Percentiles rank a stretch among this genome's conserved stretches.
These are phyloP conservation scores for Melangyna quadrimaculata DNA, from an alignment of 2,888 invertebrate genomes.

Conservation along the genomic window DNA sequence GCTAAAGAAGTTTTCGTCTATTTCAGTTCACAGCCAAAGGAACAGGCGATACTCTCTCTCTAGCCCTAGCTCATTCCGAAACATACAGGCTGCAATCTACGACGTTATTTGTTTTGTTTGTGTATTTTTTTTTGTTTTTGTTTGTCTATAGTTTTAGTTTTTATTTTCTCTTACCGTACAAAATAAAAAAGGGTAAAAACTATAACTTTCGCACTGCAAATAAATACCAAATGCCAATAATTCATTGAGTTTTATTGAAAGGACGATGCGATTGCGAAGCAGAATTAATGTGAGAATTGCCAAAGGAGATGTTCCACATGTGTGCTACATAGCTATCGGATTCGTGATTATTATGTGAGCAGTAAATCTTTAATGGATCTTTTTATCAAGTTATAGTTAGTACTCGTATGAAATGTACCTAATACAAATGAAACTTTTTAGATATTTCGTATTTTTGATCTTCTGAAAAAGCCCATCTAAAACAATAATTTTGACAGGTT, in stretches of 20 bases:
- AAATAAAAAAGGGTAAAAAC: conserved; percentile 62
- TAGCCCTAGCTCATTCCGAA: neutral
- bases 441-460: neutral
- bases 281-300: conserved; percentile 50
- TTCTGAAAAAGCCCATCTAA: no score
- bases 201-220: conserved; percentile 68
- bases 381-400: neutral
- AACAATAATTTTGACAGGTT: no score
- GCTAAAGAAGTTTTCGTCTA: conserved; percentile 55
- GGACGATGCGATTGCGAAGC: conserved; percentile 47
- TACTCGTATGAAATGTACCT: neutral
- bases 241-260: conserved; percentile 71
- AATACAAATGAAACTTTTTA: neutral
- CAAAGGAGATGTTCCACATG: conserved; percentile 53
- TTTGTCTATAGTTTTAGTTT: conserved; percentile 3
- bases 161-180: conserved; percentile 1
- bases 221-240: conserved; percentile 71
- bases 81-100: conserved; percentile 10
- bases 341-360: neutral
- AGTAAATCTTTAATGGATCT: conserved; percentile 56
- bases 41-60: conserved; percentile 8
- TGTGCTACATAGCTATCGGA: neutral
- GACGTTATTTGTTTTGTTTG: conserved; percentile 12
- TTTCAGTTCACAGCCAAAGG: neutral
- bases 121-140: neutral